Evolutionary conservation across 2,888 invertebrate genomes (phyloP).

Genomic region (Drosophila demipolita): DNA sequence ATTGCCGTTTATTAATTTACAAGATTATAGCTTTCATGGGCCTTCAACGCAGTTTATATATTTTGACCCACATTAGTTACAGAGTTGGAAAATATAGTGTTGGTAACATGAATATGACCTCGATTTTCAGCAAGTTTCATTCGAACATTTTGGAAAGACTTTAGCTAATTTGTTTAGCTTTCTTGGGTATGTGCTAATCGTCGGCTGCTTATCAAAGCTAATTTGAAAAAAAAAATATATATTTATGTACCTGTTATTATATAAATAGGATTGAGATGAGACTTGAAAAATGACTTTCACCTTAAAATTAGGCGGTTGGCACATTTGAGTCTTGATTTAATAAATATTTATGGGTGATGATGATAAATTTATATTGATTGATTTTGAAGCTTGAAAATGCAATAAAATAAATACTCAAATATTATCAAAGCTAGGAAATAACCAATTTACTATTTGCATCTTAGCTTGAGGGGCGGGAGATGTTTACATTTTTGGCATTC

Average conservation of each 20-base stretch:
- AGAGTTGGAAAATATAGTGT: not conserved
- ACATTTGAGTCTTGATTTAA: slow-evolving; percentile 34
- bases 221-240: too few relatives aligned
- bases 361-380: slow-evolving; percentile 37
- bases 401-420: slow-evolving; percentile 18
- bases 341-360: slow-evolving; percentile 55
- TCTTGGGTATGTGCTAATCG: slow-evolving; percentile 44
- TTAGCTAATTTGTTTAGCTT: slow-evolving; percentile 51
- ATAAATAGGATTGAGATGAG: slow-evolving; percentile 28
- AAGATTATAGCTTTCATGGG: not conserved
- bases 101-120: not conserved
- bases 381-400: slow-evolving; percentile 30
- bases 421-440: slow-evolving; percentile 3
- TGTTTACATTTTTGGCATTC: slow-evolving; percentile 56
- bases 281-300: slow-evolving; percentile 49
- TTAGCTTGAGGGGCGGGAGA: slow-evolving; percentile 23
- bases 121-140: slow-evolving; percentile 38
- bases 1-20: not conserved
- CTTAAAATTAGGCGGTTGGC: slow-evolving; percentile 49
- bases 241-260: slow-evolving; percentile 37
- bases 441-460: slow-evolving; percentile 37
- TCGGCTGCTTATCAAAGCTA: slow-evolving; percentile 53
- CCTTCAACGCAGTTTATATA: not conserved
- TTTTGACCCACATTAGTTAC: not conserved
- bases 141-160: slow-evolving; percentile 28